phyloP scores from a whole-genome alignment of 2,888 invertebrate species.

The Lucinisca nassula region DNA sequence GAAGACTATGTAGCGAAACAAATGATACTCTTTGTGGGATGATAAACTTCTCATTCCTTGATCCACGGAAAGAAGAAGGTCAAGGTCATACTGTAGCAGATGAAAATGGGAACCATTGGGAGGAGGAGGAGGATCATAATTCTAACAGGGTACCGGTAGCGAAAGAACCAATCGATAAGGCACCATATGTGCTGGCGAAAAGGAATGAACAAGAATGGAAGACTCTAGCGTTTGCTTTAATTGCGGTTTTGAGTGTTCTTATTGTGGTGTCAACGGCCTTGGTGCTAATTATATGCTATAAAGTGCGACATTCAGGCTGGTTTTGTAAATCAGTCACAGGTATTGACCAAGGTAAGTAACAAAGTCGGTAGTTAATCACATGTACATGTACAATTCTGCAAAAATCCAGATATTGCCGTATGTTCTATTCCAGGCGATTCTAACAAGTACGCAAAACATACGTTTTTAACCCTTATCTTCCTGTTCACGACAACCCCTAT shows the following conservation, averaged over 20 bases:
- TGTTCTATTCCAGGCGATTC: too few species aligned
- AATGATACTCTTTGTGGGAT: constrained; percentile 49
- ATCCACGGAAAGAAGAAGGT: not conserved
- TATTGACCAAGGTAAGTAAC: constrained; percentile 60
- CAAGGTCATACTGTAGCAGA: not conserved
- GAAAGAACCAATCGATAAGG: constrained; percentile 2
- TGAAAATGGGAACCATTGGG: not conserved
- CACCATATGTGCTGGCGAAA: constrained; percentile 60
- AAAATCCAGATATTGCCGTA: too few species aligned
- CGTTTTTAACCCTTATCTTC: too few species aligned
- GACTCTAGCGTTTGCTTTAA: constrained; percentile 79
- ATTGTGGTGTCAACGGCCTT: constrained; percentile 76
- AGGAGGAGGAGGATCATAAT: not conserved
- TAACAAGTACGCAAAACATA: too few species aligned
- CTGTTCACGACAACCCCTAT: too few species aligned
- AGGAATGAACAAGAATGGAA: constrained; percentile 79
- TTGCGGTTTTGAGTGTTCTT: constrained; percentile 78
- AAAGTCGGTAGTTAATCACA: too few species aligned
- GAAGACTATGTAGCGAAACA: constrained; percentile 38
- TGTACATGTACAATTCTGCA: too few species aligned
- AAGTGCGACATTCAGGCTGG: constrained; percentile 63
- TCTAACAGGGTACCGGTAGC: not conserved
- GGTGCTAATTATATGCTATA: constrained; percentile 76
- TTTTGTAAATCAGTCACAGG: constrained; percentile 53
- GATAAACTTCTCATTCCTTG: constrained; percentile 21